These are phyloP conservation scores for Eulemur rufifrons DNA, from an alignment of 2,113 vertebrate species.

Conservation along the genomic window DNA sequence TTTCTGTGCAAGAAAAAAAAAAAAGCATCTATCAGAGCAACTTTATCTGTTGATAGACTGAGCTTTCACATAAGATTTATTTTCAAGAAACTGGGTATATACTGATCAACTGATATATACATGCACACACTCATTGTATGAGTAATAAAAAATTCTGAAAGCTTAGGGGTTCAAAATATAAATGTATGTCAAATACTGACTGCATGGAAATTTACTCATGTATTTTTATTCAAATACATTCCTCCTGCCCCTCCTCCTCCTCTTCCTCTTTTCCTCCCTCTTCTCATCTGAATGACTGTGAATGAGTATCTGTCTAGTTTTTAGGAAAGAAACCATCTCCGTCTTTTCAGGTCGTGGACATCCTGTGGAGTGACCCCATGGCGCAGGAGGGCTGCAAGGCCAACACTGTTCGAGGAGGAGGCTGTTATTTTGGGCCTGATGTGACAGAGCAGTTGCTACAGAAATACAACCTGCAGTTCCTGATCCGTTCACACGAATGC, in stretches of 20 bases:
- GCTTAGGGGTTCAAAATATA: not conserved
- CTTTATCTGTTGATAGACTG: not conserved
- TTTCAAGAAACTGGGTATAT: not conserved
- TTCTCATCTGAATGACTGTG: not conserved
- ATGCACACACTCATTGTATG: not conserved
- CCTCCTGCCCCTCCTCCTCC: not conserved
- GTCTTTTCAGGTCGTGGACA: conserved; percentile 87
- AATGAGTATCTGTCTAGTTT: not conserved
- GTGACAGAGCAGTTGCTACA: conserved; percentile 88
- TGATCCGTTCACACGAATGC: conserved; percentile 96
- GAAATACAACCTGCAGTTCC: conserved; percentile 89
- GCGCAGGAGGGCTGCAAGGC: conserved; percentile 90
- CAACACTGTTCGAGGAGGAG: conserved; percentile 91
- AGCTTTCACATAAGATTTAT: not conserved
- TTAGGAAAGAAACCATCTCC: not conserved
- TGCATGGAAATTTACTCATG: not conserved
- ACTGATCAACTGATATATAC: not conserved
- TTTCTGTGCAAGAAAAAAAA: not conserved
- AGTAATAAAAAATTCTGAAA: not conserved
- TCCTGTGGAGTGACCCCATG: conserved; percentile 96
- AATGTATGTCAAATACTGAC: not conserved
- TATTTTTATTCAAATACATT: not conserved
- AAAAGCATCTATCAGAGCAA: not conserved
- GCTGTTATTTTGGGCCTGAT: conserved; percentile 95
- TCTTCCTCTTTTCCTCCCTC: not conserved